These are phyloP conservation scores for Dipodomys stephensi DNA, from an alignment of 2,113 vertebrate species.

Conservation along the genomic window DNA sequence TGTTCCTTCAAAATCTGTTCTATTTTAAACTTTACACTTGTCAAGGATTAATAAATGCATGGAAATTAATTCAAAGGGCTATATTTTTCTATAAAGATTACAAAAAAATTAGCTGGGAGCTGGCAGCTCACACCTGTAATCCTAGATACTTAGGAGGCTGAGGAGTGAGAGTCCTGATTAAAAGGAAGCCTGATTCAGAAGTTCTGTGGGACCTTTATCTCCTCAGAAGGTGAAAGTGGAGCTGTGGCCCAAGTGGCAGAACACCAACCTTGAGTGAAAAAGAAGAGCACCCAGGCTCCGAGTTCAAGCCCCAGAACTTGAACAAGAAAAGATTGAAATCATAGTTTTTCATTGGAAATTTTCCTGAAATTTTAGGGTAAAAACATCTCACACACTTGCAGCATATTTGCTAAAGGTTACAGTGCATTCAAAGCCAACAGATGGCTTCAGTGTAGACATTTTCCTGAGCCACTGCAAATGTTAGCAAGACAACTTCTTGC, in stretches of 20 bases:
- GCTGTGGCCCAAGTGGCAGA: no score
- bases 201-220: no score
- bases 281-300: no score
- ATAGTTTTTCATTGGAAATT: not conserved
- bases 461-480: not conserved
- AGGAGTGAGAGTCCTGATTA: no score
- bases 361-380: slow-evolving; percentile 13
- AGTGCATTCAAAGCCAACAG: not conserved
- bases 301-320: not conserved
- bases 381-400: not conserved
- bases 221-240: no score
- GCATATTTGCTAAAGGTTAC: not conserved
- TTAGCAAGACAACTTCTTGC: not conserved
- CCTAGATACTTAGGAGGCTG: no score
- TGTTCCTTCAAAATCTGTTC: not conserved
- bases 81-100: not conserved
- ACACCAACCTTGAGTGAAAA: no score
- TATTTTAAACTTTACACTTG: not conserved
- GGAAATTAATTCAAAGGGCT: not conserved
- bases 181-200: no score
- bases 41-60: not conserved
- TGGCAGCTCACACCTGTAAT: no score
- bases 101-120: no score
- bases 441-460: not conserved
- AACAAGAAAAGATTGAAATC: slow-evolving; percentile 1